Base-by-base conservation (phyloP, 2,113 vertebrate species). In the Podarcis raffonei region DNA sequence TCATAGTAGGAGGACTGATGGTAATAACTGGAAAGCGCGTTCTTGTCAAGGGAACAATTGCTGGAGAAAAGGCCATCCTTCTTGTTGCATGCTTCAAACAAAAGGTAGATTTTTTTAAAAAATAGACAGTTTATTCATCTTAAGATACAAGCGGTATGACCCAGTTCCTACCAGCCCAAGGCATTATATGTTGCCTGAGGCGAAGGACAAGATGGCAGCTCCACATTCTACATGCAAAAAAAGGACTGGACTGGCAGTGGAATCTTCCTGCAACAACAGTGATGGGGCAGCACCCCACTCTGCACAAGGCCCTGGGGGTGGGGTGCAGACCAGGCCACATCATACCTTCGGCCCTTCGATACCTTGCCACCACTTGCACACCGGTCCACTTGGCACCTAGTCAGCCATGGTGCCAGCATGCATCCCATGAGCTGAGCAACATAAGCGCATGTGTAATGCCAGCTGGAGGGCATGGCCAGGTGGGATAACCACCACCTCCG, bases 1-100 rank as follows among this genome's bases (percentile, higher is more conserved):
- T 92, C 88, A 85, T 82, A 95, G 83, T 94, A 92, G 3, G 81
- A 75, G 48, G 97, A 97, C 86, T 96, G 89, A 6, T 35, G 84
- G 82, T 96, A 97, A 25, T 75, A 74, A 23, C 80, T n/a, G 16
- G 95, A 94, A 74, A 97, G 32, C 0, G 84, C 9, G 90, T 93
- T 96, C 72, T 92, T 91, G 35, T 69, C 32, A 0, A 94, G 90
- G 68, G 59, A 71, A 9, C 35, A 77, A n/a, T 32, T 81, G 66
- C 77, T 72, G 68, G 48, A 68, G 77, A 78, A 81, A 81, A 5
- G 5, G 42, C n/a, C 20, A 15, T 81, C n/a, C 48, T 32, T 72
- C 23, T 57, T 68, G 42, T 4, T 80, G n/a, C n/a, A 77, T 87
- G 77, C 35, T 42, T 27, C 37, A 42, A 83, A n/a, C 25, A 83